Evolutionary conservation across 1,140 invertebrate species (phyloP).

Genomic region (Reticulitermes speratus): DNA sequence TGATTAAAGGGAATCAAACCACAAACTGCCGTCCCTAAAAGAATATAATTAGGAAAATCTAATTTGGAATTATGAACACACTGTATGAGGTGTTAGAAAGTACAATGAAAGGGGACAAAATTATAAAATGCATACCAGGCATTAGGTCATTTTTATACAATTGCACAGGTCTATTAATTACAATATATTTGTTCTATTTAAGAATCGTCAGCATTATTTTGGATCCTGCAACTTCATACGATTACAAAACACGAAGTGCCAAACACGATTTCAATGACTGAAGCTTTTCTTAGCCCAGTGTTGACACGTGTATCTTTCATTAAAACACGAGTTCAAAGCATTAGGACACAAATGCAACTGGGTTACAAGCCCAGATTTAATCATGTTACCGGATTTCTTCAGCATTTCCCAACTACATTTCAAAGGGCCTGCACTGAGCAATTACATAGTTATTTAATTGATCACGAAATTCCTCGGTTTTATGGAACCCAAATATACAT

Average conservation of each 20-base stretch:
- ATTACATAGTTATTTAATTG: no score
- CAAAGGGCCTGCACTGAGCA: no score
- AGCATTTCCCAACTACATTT: background rate
- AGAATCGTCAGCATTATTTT: background rate
- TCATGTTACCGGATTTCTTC: background rate
- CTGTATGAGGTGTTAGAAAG: background rate
- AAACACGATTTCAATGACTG: background rate
- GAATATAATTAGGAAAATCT: background rate
- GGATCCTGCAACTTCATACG: background rate
- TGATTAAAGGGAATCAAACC: background rate
- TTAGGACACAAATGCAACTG: background rate
- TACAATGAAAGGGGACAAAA: background rate
- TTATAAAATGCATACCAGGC: background rate
- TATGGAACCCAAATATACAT: no score
- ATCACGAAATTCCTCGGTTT: no score
- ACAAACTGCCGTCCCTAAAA: background rate
- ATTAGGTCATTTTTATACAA: slow-evolving; percentile 4
- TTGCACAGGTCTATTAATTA: background rate
- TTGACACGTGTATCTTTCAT: background rate
- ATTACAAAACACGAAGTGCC: background rate
- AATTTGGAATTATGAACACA: background rate
- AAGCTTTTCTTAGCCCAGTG: background rate
- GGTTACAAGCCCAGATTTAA: background rate
- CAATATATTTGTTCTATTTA: background rate
- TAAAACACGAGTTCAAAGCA: slow-evolving; percentile 3